A percentile compares a stretch with the other conserved stretches of the same genome.
Evolutionary conservation across 1,140 invertebrate genomes (phyloP).

Genomic region (Aphis gossypii): DNA sequence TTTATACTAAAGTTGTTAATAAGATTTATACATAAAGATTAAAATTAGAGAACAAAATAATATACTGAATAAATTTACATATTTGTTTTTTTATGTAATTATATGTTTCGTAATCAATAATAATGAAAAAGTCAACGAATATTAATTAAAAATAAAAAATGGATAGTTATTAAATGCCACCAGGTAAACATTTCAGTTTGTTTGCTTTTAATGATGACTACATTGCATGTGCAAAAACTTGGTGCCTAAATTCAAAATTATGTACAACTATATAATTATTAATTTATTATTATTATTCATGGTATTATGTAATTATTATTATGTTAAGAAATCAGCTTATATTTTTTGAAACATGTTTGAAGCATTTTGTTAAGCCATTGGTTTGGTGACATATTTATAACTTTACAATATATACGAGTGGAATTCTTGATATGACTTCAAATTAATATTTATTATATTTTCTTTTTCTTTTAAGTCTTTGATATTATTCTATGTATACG

Average conservation of each 20-base stretch:
- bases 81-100: not conserved
- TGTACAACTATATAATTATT: not conserved
- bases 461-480: not conserved
- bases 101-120: not conserved
- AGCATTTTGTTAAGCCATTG: not conserved
- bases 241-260: not conserved
- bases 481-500: not conserved
- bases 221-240: not conserved
- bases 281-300: not conserved
- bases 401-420: not conserved
- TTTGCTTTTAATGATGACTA: constrained; percentile 3
- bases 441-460: not conserved
- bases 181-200: not conserved
- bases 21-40: not conserved
- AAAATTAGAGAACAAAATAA: not conserved
- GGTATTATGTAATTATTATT: not conserved
- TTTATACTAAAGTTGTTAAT: not conserved
- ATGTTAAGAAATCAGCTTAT: not conserved
- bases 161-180: not conserved
- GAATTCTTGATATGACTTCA: not conserved
- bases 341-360: not conserved
- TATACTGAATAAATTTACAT: not conserved
- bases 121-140: not conserved
- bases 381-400: not conserved
- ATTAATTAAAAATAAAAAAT: constrained; percentile 22